These are phyloP conservation scores for Lepidothrix coronata DNA, from an alignment of 2,113 vertebrate species.

Conservation along the genomic window DNA sequence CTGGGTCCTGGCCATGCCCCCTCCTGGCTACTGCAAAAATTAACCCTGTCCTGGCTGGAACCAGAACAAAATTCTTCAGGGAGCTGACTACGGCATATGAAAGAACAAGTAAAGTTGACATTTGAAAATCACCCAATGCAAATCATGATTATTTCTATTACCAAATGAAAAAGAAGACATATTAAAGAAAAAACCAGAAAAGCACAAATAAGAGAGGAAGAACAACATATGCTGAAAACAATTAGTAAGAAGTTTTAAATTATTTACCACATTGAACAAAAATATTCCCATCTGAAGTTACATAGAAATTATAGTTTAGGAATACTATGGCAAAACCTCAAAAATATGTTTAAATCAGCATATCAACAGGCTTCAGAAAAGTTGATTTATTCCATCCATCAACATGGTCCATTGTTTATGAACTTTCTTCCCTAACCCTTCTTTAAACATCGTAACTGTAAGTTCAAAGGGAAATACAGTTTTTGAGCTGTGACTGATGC, in stretches of 20 bases:
- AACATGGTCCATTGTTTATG: neutral
- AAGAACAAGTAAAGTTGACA: neutral
- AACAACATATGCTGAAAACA: neutral
- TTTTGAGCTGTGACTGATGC: neutral
- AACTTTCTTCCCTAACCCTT: neutral
- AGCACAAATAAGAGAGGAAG: neutral
- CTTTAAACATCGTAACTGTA: neutral
- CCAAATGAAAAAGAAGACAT: neutral
- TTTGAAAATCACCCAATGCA: neutral
- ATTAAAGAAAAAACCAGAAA: neutral
- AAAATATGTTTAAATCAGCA: neutral
- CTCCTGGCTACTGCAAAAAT: neutral
- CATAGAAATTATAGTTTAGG: neutral
- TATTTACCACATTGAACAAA: neutral
- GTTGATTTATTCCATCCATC: neutral
- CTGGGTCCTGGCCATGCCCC: neutral
- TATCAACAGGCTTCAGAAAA: neutral
- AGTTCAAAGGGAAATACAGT: neutral
- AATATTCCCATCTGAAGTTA: neutral
- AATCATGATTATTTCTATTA: neutral
- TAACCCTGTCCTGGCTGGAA: neutral
- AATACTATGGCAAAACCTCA: neutral
- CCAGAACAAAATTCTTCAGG: neutral
- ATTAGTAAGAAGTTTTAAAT: neutral
- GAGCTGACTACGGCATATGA: neutral